phyloP scores from a whole-genome alignment of 1,140 invertebrate genomes.

The Goniozus legneri region DNA sequence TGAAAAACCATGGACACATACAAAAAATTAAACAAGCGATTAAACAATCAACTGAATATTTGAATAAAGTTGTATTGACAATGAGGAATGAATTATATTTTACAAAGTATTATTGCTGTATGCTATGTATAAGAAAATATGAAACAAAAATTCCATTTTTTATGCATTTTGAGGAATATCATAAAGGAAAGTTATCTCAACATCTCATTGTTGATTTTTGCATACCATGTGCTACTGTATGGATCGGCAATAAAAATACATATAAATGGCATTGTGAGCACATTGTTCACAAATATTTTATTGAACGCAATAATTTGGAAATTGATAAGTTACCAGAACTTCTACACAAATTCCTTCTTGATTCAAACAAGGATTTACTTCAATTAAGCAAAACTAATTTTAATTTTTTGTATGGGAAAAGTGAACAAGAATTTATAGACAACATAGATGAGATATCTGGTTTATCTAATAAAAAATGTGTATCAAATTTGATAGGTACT shows the following conservation, averaged over 20 bases:
- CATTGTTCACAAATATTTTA: slow-evolving; percentile 20
- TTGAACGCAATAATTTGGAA: slow-evolving; percentile 16
- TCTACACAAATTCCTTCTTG: slow-evolving; percentile 14
- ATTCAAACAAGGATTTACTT: too few relatives aligned
- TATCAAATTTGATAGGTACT: too few relatives aligned
- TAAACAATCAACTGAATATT: not conserved
- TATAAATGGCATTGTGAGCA: slow-evolving; percentile 17
- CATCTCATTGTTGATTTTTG: slow-evolving; percentile 24
- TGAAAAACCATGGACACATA: too few relatives aligned
- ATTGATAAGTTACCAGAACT: slow-evolving; percentile 16
- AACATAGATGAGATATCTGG: too few relatives aligned
- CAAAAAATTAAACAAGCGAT: not conserved
- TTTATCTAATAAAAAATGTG: slow-evolving; percentile 45
- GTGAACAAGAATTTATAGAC: too few relatives aligned
- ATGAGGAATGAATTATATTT: not conserved
- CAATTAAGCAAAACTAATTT: too few relatives aligned
- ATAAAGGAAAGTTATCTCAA: too few relatives aligned
- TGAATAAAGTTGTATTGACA: not conserved
- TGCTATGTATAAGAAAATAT: not conserved
- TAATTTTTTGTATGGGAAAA: too few relatives aligned
- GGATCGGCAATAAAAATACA: slow-evolving; percentile 10
- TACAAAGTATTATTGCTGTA: not conserved
- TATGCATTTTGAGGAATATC: not conserved
- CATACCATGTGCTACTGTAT: slow-evolving; percentile 27
- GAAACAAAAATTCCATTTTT: not conserved